These are phyloP conservation scores for Selene dorsalis DNA, from an alignment of 2,797 vertebrate species.

Conservation along the genomic window DNA sequence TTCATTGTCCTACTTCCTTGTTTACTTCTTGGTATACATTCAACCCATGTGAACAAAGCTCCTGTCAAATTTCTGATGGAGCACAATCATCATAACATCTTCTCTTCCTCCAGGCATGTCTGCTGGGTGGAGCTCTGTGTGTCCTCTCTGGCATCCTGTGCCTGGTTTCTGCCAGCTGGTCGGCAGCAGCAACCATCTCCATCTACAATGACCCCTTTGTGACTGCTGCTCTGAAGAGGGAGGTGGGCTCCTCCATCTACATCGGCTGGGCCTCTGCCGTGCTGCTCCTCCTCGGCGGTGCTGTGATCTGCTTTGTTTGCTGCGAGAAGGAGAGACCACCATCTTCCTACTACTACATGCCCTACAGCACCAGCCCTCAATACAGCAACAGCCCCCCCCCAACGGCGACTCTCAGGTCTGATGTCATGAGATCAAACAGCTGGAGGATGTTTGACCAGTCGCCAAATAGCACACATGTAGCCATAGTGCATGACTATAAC, in stretches of 20 bases:
- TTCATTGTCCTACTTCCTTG: neutral
- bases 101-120: conserved; percentile 20
- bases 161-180: conserved; percentile 62
- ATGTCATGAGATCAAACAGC: neutral
- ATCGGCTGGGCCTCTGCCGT: conserved; percentile 47
- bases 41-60: neutral
- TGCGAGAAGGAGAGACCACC: conserved; percentile 2
- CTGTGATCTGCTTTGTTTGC: conserved; percentile 51
- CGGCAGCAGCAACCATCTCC: conserved; percentile 40
- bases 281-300: conserved; percentile 49
- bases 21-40: neutral
- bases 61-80: neutral
- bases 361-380: conserved; percentile 10
- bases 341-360: conserved; percentile 11
- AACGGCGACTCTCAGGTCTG: conserved; percentile 6
- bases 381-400: neutral
- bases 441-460: neutral
- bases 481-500: conserved; percentile 9
- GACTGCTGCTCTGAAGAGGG: conserved; percentile 33
- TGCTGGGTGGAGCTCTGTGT: conserved; percentile 55
- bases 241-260: conserved; percentile 64
- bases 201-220: conserved; percentile 48
- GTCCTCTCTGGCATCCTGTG: conserved; percentile 50
- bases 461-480: neutral
- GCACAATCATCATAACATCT: neutral